These are phyloP conservation scores for Sebastiscus albofasciatus DNA, from an alignment of 2,797 vertebrate species.

Conservation along the genomic window DNA sequence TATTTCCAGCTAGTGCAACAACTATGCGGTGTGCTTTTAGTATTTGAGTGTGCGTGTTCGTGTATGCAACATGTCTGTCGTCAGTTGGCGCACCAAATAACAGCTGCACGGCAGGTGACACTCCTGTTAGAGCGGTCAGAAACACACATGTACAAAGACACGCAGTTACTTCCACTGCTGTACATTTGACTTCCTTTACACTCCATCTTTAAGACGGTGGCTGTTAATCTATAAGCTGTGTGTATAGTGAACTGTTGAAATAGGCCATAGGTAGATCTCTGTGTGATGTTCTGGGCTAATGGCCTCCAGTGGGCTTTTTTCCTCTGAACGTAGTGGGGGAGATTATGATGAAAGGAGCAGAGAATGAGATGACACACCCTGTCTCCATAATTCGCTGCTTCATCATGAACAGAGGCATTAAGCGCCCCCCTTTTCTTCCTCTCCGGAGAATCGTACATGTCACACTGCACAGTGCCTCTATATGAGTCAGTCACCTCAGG, in stretches of 20 bases:
- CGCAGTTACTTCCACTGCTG: background rate
- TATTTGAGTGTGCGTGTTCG: background rate
- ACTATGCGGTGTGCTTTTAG: background rate
- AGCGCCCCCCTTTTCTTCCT: conserved; percentile 43
- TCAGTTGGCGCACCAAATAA: conserved; percentile 32
- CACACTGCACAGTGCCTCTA: conserved; percentile 65
- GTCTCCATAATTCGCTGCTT: conserved; percentile 81
- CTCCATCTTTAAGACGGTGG: conserved; percentile 31
- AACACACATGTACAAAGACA: background rate
- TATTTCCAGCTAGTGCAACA: background rate
- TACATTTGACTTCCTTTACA: conserved; percentile 28
- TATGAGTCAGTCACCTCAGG: conserved; percentile 76
- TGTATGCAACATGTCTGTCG: conserved; percentile 16
- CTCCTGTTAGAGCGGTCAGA: conserved; percentile 6
- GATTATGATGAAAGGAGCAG: conserved; percentile 81
- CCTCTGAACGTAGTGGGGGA: conserved; percentile 69
- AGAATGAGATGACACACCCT: conserved; percentile 83
- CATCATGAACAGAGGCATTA: conserved; percentile 80
- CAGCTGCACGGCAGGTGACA: conserved; percentile 41
- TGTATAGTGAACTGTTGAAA: conserved; percentile 50
- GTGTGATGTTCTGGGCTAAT: conserved; percentile 62
- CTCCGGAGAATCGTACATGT: conserved; percentile 73
- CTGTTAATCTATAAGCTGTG: conserved; percentile 47
- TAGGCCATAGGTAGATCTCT: conserved; percentile 73
- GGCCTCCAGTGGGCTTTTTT: conserved; percentile 73